Evolutionary conservation across 2,797 vertebrate species (phyloP).

Genomic region (Hylomyscus alleni): DNA sequence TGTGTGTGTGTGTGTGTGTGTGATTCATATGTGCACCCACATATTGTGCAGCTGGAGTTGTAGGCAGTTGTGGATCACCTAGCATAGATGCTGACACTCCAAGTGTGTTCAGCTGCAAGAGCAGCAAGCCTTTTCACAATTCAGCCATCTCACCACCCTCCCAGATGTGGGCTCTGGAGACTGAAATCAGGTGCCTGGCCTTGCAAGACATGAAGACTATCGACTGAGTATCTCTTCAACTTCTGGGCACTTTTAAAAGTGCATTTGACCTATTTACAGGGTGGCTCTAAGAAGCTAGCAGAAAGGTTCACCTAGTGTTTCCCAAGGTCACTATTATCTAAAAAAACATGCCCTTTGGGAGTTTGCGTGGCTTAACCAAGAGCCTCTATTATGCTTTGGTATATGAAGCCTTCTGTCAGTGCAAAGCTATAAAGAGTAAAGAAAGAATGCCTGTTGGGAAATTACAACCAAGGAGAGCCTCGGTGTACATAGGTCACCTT

Average conservation of each 20-base stretch:
- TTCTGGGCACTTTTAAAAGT: not conserved
- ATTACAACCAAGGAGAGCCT: not conserved
- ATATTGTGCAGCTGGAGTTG: not conserved
- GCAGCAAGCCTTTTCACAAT: not conserved
- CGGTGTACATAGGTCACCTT: not conserved
- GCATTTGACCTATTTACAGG: not conserved
- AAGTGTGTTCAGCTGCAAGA: not conserved
- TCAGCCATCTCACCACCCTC: not conserved
- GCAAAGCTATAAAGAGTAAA: not conserved
- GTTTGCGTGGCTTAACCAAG: not conserved
- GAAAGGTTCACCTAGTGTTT: not conserved
- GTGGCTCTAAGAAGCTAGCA: not conserved
- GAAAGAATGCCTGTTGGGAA: not conserved
- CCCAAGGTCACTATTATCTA: not conserved
- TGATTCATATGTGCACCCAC: not conserved
- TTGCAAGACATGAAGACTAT: not conserved
- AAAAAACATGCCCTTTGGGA: not conserved
- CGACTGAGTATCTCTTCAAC: not conserved
- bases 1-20: not conserved
- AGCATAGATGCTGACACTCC: not conserved
- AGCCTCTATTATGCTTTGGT: not conserved
- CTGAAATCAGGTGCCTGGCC: not conserved
- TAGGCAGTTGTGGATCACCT: not conserved
- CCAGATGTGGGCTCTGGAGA: not conserved
- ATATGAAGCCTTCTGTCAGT: rapidly evolving